Evolutionary conservation across 1,140 invertebrate genomes (phyloP).

Genomic region (Rhysida immarginata): DNA sequence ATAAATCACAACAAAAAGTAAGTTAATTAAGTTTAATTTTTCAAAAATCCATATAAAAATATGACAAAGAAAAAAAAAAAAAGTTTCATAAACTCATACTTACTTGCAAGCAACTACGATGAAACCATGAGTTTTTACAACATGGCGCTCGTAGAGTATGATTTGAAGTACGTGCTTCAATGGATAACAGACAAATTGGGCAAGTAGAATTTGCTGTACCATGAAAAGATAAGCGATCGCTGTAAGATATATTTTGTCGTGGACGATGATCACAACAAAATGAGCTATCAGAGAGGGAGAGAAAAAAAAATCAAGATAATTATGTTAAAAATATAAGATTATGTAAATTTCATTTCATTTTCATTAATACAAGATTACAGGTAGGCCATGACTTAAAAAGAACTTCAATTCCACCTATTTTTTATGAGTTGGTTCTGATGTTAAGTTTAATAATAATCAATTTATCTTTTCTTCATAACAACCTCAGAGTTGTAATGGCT

Average conservation of each 20-base stretch:
- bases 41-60: neutral
- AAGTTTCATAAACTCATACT: slow-evolving; percentile 6
- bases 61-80: neutral
- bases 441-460: too few relatives aligned
- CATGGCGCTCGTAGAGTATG: slow-evolving; percentile 41
- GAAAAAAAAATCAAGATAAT: neutral
- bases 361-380: too few relatives aligned
- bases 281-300: slow-evolving; percentile 31
- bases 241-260: slow-evolving; percentile 35
- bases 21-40: slow-evolving; percentile 3
- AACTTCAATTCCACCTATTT: too few relatives aligned
- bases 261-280: slow-evolving; percentile 42
- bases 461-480: too few relatives aligned
- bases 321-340: too few relatives aligned
- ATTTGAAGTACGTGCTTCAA: slow-evolving; percentile 27
- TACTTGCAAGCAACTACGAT: slow-evolving; percentile 43
- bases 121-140: slow-evolving; percentile 45
- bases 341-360: too few relatives aligned
- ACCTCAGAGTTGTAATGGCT: too few relatives aligned
- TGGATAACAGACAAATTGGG: slow-evolving; percentile 40
- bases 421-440: too few relatives aligned
- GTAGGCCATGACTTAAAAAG: too few relatives aligned
- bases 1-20: slow-evolving; percentile 11
- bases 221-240: neutral
- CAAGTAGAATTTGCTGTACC: slow-evolving; percentile 25